Conservation (phyloP, 35 echinoderm and acorn worm genomes). For the Diadema setosum region DNA sequence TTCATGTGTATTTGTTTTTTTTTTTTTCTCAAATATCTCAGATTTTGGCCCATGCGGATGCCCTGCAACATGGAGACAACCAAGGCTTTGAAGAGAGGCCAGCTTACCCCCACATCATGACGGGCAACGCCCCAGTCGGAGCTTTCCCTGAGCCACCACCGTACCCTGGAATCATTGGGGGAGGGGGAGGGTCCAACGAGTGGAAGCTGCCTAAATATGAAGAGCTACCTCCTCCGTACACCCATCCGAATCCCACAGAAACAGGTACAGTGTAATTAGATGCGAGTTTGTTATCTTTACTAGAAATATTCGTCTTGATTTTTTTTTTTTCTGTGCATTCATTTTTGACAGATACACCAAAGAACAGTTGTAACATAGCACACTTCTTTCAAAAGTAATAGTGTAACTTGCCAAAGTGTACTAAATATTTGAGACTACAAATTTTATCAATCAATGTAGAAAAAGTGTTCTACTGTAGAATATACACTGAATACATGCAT, state of each 20-base stretch:
- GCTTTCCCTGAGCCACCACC: conserved; percentile 16
- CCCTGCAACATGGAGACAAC: not conserved
- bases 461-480: too few species aligned
- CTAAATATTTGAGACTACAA: too few species aligned
- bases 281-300: too few species aligned
- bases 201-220: conserved; percentile 17
- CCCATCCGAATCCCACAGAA: not conserved
- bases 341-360: too few species aligned
- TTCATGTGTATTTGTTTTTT: not conserved
- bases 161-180: not conserved
- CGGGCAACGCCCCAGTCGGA: not conserved
- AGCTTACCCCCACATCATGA: not conserved
- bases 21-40: not conserved
- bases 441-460: too few species aligned
- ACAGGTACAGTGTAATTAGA: too few species aligned
- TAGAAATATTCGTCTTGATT: too few species aligned
- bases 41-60: not conserved
- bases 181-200: not conserved
- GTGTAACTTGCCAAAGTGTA: too few species aligned
- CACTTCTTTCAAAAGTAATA: too few species aligned
- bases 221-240: not conserved
- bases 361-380: too few species aligned
- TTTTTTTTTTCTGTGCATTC: too few species aligned
- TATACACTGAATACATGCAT: too few species aligned
- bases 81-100: conserved; percentile 20